These are phyloP conservation scores for Palythoa grandiflora DNA, from an alignment of 92 coral and sea anemone genomes.

Conservation along the genomic window DNA sequence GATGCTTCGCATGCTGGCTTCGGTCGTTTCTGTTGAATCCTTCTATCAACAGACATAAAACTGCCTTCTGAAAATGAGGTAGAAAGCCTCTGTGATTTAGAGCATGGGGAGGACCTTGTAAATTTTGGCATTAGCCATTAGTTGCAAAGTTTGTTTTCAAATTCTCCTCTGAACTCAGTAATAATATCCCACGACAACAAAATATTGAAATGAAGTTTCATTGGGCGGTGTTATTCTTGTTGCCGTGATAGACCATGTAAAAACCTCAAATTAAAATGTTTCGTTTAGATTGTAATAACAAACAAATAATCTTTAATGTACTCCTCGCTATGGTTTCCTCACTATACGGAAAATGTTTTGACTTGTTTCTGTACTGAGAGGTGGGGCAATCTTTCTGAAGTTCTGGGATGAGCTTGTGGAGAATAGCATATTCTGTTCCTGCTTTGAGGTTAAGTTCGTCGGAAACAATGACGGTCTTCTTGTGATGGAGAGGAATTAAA, in stretches of 20 bases:
- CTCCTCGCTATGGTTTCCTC: slow-evolving; percentile 33
- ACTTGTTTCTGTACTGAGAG: slow-evolving; percentile 71
- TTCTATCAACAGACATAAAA: neutral
- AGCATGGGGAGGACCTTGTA: neutral
- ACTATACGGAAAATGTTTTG: slow-evolving; percentile 49
- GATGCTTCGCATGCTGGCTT: neutral
- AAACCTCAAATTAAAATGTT: neutral
- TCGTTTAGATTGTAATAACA: neutral
- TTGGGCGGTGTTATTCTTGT: neutral
- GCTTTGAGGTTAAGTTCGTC: slow-evolving; percentile 55
- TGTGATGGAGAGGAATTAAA: slow-evolving; percentile 32
- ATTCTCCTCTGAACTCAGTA: neutral
- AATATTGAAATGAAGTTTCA: neutral
- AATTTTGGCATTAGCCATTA: neutral
- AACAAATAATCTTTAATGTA: neutral
- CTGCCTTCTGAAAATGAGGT: slow-evolving; percentile 7
- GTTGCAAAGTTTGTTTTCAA: neutral
- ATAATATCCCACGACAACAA: neutral
- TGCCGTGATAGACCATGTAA: neutral
- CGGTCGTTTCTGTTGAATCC: slow-evolving; percentile 1
- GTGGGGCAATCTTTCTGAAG: slow-evolving; percentile 51
- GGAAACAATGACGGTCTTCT: slow-evolving; percentile 57
- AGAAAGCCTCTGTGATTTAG: neutral
- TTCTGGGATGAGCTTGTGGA: slow-evolving; percentile 48
- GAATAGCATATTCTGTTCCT: slow-evolving; percentile 49